Evolutionary conservation across 2,113 vertebrate genomes (phyloP), one percentile per base, ranked within the genome.

Genomic region (Rhegmatorhina hoffmannsi): DNA sequence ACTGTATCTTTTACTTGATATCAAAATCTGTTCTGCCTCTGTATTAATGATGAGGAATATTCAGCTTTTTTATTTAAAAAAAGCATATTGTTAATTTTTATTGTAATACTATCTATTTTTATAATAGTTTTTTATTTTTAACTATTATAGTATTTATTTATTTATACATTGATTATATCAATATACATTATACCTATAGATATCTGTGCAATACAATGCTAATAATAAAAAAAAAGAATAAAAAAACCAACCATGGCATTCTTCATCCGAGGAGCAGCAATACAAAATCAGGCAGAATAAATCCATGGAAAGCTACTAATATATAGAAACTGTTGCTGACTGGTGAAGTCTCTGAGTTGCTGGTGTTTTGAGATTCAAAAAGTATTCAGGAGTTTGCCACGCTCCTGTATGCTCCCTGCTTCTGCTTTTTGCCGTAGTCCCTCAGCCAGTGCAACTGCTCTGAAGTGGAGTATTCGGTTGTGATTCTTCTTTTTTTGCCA

Each of bases 211-310:
- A n/a, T 56, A 49, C 6, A 63, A 33, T 10, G 17, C 34, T 82
- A 20, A 47, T 59, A 6, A 21, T 26, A 82, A 15, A 46, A 69
- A 50, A 44, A 7, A 7, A 1, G 36, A 2, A 55, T 31, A 14
- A 26, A 4, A 25, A 50, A 64, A 25, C n/a, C n/a, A 44, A 4
- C 0, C 2, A 9, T 2, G 1, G 2, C 26, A 21, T 78, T 72
- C 34, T 87, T 68, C 20, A 23, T 47, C 68, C 25, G 74, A 55
- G 86, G 26, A 90, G 2, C 29, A 66, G 40, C 53, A 60, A 23
- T 31, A 44, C 55, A 88, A 88, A 77, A 21, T 63, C 14, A 31
- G 25, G 12, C 18, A 60, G 15, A 63, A 84, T 87, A 80, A 70
- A 84, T 76, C 20, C 7, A 29, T 38, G n/a, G 47, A 43, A 72